Evolutionary conservation across 2,113 vertebrate genomes (phyloP).

Genomic region (Dasyurus viverrinus): DNA sequence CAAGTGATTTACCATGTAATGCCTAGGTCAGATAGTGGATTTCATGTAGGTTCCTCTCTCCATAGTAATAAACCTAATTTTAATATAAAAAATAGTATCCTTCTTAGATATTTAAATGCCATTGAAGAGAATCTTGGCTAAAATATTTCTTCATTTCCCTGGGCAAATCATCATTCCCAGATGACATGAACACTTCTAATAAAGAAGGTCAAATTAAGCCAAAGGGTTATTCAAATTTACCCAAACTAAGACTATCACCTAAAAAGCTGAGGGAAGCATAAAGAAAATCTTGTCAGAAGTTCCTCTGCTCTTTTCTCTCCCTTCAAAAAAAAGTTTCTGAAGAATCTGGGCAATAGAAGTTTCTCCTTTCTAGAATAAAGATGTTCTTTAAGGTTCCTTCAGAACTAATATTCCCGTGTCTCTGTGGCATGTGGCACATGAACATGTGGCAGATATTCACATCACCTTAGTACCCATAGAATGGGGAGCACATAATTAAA

Average conservation of each 20-base stretch:
- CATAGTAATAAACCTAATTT: slow-evolving; percentile 15
- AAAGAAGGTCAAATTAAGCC: background rate
- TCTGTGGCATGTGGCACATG: too few relatives aligned
- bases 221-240: slow-evolving; percentile 1
- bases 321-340: background rate
- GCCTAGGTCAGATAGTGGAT: background rate
- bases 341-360: background rate
- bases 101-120: background rate
- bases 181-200: background rate
- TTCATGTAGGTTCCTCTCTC: background rate
- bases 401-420: background rate
- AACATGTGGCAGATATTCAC: background rate
- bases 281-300: slow-evolving; percentile 12
- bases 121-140: slow-evolving; percentile 13
- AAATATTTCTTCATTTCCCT: background rate
- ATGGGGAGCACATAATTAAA: background rate
- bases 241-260: background rate
- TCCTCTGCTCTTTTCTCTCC: background rate
- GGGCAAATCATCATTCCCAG: background rate
- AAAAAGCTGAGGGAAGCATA: slow-evolving; percentile 16
- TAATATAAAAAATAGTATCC: slow-evolving; percentile 9
- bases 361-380: background rate
- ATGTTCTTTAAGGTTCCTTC: background rate
- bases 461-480: background rate
- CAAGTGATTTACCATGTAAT: slow-evolving; percentile 39